Conservation (phyloP, 2,888 invertebrate species). For the Lasioglossum calceatum region DNA sequence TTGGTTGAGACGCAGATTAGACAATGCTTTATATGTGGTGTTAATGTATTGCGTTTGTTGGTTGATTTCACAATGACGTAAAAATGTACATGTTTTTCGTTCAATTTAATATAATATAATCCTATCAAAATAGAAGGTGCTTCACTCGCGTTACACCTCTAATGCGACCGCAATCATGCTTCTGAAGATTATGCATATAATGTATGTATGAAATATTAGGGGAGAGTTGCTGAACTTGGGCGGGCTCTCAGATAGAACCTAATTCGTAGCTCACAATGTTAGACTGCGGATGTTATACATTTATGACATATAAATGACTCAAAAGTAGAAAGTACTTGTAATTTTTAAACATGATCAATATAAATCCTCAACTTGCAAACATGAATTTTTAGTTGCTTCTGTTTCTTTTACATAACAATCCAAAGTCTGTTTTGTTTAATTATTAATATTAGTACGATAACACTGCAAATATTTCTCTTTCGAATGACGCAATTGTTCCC, state of each 20-base stretch:
- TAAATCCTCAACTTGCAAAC: background rate
- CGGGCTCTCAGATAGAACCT: background rate
- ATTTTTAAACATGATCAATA: background rate
- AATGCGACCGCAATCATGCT: background rate
- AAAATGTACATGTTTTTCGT: background rate
- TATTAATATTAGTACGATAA: background rate
- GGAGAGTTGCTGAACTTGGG: background rate
- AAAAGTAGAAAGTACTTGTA: background rate
- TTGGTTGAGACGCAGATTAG: background rate
- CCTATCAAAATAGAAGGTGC: background rate
- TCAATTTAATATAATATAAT: background rate
- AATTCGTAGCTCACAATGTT: background rate
- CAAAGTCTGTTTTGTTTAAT: background rate
- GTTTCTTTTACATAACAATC: background rate
- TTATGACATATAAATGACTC: too few relatives aligned
- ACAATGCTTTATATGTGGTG: background rate
- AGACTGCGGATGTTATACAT: background rate
- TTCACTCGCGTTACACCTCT: background rate
- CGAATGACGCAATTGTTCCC: background rate
- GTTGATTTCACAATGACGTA: background rate
- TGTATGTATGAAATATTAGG: background rate
- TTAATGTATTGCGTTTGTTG: background rate
- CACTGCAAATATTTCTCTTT: background rate
- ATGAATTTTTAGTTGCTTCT: background rate
- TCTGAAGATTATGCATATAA: background rate